Conservation (phyloP, 2,888 invertebrate genomes). For the Adineta ricciae region DNA sequence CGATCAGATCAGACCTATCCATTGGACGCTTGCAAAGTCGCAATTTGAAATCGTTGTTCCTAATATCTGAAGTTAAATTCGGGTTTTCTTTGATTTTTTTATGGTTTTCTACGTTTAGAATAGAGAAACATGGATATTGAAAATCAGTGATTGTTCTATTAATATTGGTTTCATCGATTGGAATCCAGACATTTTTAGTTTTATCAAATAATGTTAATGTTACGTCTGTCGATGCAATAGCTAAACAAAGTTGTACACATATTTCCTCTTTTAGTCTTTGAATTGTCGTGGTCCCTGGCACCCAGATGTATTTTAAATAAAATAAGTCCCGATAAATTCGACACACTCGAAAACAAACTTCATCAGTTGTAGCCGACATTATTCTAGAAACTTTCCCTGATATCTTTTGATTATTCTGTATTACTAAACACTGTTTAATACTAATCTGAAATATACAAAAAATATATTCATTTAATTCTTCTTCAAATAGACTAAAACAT, state of each 20-base stretch:
- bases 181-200: background rate
- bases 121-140: background rate
- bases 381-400: no score
- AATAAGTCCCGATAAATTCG: background rate
- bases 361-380: no score
- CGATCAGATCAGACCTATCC: background rate
- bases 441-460: background rate
- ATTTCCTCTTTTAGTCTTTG: background rate
- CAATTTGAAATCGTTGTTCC: background rate
- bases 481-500: slow-evolving; percentile 5
- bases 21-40: background rate
- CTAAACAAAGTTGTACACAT: background rate
- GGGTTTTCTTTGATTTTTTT: background rate
- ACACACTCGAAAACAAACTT: background rate
- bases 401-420: no score
- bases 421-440: no score
- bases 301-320: background rate
- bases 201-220: background rate
- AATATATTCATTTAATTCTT: background rate
- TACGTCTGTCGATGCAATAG: background rate
- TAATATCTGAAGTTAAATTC: background rate
- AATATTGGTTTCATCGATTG: background rate
- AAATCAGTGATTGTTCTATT: background rate
- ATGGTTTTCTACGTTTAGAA: background rate
- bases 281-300: background rate